Conservation (phyloP, 2,797 vertebrate genomes). For the Mallotus villosus region DNA sequence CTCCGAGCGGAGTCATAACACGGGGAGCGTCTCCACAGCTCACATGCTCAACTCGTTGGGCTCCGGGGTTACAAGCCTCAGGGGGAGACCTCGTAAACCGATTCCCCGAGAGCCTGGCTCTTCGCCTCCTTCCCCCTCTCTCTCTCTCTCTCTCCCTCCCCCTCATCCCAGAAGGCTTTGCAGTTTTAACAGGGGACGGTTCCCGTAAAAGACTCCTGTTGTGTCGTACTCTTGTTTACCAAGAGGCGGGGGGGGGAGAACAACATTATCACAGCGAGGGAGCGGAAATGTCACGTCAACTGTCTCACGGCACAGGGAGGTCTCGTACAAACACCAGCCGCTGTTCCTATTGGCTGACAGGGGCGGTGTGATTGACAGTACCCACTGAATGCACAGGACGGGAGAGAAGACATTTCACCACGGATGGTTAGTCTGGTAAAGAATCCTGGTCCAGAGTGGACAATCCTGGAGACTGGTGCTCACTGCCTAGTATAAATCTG, state of each 20-base stretch:
- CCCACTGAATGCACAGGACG: too few species aligned
- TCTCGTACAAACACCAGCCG: neutral
- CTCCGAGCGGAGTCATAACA: neutral
- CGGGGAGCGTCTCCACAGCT: neutral
- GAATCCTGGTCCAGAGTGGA: too few species aligned
- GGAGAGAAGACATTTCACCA: too few species aligned
- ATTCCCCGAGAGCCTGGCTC: neutral
- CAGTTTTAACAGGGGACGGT: neutral
- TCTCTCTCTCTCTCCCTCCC: neutral
- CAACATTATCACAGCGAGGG: neutral
- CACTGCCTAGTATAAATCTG: too few species aligned
- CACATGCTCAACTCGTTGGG: conserved; percentile 5
- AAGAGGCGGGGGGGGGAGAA: neutral
- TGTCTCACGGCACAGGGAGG: neutral
- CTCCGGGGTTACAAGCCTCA: neutral
- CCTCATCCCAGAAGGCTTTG: neutral
- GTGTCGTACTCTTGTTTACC: neutral
- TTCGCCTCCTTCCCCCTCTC: neutral
- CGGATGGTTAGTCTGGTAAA: too few species aligned
- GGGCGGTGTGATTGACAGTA: too few species aligned
- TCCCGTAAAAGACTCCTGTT: conserved; percentile 1
- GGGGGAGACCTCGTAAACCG: neutral
- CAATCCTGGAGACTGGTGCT: too few species aligned
- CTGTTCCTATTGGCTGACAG: neutral
- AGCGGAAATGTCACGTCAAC: neutral